phyloP scores from a whole-genome alignment of 2,797 vertebrate genomes.

The Anguilla anguilla region DNA sequence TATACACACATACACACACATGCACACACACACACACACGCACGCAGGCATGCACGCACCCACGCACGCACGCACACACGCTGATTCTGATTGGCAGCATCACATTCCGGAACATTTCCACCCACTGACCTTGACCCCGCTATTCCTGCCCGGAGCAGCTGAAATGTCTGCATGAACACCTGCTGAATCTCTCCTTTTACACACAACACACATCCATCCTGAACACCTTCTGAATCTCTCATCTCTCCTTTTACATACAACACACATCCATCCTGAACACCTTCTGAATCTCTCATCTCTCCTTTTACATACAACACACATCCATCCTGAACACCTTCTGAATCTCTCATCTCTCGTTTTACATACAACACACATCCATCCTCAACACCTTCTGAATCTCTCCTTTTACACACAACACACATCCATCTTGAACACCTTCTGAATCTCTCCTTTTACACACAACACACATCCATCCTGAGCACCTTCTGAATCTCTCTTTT shows the following conservation, averaged over 20 bases:
- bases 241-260: no score
- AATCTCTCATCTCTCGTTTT: no score
- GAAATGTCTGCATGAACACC: background rate
- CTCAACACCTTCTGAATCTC: background rate
- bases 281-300: no score
- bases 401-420: background rate
- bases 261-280: no score
- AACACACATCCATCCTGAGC: no score
- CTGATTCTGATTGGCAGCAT: conserved; percentile 47
- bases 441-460: no score
- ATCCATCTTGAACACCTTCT: no score
- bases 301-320: no score
- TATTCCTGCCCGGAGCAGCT: conserved; percentile 12
- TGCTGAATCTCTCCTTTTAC: background rate
- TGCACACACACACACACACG: background rate
- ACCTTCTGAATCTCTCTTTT: no score
- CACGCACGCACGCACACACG: background rate
- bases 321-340: no score
- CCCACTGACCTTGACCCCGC: conserved; percentile 40
- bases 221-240: background rate
- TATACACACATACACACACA: no score
- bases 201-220: background rate
- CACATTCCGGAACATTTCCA: conserved; percentile 33
- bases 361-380: background rate
- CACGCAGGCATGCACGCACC: no score